A percentile compares a stretch with the other conserved stretches of the same genome.
phyloP scores from a whole-genome alignment of 2,888 invertebrate genomes.

The Drosophila barbarae region DNA sequence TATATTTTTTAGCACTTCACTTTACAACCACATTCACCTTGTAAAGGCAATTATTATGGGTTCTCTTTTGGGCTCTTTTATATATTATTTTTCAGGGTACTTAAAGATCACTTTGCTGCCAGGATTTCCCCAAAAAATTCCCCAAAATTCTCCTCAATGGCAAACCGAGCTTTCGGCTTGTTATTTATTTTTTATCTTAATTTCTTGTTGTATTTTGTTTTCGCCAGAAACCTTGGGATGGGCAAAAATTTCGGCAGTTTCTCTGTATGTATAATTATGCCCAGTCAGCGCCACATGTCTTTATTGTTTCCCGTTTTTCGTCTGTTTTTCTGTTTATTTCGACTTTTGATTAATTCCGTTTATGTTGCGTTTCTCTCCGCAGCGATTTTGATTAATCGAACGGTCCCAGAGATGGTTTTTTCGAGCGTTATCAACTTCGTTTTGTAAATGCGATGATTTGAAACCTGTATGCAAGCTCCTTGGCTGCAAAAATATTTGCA shows the following conservation, averaged over 20 bases:
- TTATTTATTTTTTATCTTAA: conserved; percentile 9
- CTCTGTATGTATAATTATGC: conserved; percentile 30
- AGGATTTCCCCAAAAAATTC: conserved; percentile 34
- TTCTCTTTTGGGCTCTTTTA: conserved; percentile 30
- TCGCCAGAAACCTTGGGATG: conserved; percentile 35
- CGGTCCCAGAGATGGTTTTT: conserved; percentile 2
- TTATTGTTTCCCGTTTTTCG: conserved; percentile 34
- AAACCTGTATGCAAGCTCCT: conserved; percentile 26
- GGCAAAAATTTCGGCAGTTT: conserved; percentile 29
- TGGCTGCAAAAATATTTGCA: conserved; percentile 67
- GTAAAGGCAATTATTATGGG: conserved; percentile 24
- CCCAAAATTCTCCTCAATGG: conserved; percentile 19
- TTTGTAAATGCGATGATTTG: conserved; percentile 3
- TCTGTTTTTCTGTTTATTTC: conserved; percentile 22
- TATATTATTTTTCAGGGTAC: conserved; percentile 14
- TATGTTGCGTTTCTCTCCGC: conserved; percentile 39
- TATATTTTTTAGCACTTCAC: conserved; percentile 15
- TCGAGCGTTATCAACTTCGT: conserved; percentile 8
- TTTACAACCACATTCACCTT: conserved; percentile 26
- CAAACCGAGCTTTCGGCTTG: conserved; percentile 7
- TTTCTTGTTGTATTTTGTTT: conserved; percentile 4
- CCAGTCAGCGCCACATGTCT: conserved; percentile 32
- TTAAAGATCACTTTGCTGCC: conserved; percentile 28
- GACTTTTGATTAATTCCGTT: conserved; percentile 34
- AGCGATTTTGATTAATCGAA: conserved; percentile 61